Conservation (phyloP, 2,797 vertebrate species). For the Paratrypauchen microcephalus region DNA sequence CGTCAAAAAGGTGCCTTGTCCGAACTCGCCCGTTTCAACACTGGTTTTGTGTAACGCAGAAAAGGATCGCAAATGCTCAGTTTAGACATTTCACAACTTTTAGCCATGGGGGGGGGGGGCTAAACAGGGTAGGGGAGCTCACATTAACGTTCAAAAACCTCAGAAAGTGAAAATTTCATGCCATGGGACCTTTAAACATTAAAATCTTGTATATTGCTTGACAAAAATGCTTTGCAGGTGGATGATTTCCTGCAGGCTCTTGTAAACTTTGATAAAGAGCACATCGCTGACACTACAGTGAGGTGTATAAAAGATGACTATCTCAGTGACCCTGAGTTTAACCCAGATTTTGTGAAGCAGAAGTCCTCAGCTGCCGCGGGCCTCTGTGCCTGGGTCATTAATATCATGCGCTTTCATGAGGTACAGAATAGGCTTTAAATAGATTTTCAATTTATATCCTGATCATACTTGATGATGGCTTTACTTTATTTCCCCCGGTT, state of each 20-base stretch:
- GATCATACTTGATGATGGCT: not conserved
- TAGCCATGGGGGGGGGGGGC: no score
- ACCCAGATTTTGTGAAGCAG: slow-evolving; percentile 79
- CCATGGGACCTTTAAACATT: no score
- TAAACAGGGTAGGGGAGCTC: no score
- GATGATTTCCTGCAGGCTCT: slow-evolving; percentile 78
- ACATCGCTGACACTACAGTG: slow-evolving; percentile 73
- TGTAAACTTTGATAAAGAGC: slow-evolving; percentile 83
- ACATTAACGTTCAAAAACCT: no score
- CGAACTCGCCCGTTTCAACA: no score
- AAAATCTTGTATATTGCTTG: not conserved
- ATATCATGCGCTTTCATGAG: slow-evolving; percentile 80
- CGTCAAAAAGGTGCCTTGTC: no score
- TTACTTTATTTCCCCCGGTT: slow-evolving; percentile 58
- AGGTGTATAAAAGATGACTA: slow-evolving; percentile 76
- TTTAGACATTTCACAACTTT: no score
- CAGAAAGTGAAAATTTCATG: no score
- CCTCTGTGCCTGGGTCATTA: slow-evolving; percentile 78
- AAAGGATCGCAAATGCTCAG: no score
- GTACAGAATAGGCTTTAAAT: slow-evolving; percentile 35
- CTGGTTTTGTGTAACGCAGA: no score
- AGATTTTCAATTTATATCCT: not conserved
- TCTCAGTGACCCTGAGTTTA: slow-evolving; percentile 80
- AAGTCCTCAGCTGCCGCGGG: slow-evolving; percentile 81
- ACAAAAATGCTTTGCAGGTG: slow-evolving; percentile 54